Evolutionary conservation across 1,140 invertebrate species (phyloP).

Genomic region (Drosophila pectinifera): DNA sequence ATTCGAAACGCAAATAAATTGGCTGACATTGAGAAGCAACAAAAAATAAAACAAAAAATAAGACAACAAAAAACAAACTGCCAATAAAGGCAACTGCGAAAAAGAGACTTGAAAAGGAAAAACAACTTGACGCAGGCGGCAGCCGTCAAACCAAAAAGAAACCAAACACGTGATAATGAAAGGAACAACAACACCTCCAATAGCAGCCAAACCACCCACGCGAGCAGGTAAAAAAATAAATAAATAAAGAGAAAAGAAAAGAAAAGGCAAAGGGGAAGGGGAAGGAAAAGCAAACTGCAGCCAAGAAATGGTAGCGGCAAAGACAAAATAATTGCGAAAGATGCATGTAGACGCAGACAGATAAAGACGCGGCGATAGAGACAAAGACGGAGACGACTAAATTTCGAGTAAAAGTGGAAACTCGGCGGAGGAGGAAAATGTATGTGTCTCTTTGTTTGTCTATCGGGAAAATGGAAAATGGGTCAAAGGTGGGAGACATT

Average conservation of each 20-base stretch:
- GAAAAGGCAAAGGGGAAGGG: background rate
- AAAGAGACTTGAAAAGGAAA: conserved; percentile 40
- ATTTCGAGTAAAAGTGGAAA: conserved; percentile 65
- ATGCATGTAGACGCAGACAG: conserved; percentile 25
- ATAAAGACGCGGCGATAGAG: conserved; percentile 15
- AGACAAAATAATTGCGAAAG: conserved; percentile 68
- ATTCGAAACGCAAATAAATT: conserved; percentile 63
- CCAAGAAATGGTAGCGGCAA: conserved; percentile 53
- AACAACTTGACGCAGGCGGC: conserved; percentile 49
- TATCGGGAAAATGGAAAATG: conserved; percentile 36
- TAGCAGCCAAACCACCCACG: conserved; percentile 69
- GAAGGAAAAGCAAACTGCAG: conserved; percentile 50
- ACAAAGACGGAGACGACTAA: conserved; percentile 54
- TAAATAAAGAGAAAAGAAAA: conserved; percentile 26
- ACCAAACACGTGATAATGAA: conserved; percentile 71
- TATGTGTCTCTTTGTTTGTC: conserved; percentile 32
- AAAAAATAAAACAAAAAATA: conserved; percentile 19
- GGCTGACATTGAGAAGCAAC: conserved; percentile 58
- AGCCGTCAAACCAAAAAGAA: conserved; percentile 24
- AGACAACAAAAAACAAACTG: conserved; percentile 17
- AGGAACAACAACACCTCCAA: conserved; percentile 33
- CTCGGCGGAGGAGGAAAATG: conserved; percentile 24
- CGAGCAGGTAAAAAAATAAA: conserved; percentile 45
- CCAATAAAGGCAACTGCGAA: conserved; percentile 9
- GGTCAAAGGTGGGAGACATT: conserved; percentile 59